phyloP scores from a whole-genome alignment of 2,888 invertebrate genomes.

The Bellardia bayeri region DNA sequence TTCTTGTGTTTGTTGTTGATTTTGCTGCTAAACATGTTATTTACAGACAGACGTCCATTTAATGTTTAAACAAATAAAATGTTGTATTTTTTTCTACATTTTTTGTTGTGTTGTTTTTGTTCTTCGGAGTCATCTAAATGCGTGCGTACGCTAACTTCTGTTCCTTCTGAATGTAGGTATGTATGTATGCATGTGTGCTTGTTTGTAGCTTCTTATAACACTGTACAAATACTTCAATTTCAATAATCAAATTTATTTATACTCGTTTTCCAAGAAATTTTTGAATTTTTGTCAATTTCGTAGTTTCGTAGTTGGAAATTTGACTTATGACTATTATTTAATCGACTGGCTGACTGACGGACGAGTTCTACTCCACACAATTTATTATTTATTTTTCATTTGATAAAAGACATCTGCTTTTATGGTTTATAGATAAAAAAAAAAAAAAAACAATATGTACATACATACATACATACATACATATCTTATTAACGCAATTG shows the following conservation, averaged over 20 bases:
- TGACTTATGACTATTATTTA: constrained; percentile 60
- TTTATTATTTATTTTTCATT: constrained; percentile 60
- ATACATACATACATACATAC: too few relatives aligned
- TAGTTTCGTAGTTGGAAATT: constrained; percentile 56
- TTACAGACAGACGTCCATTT: constrained; percentile 49
- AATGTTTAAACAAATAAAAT: constrained; percentile 53
- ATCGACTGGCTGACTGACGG: constrained; percentile 11
- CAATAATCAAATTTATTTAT: constrained; percentile 57
- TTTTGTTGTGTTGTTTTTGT: constrained; percentile 12
- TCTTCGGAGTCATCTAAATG: background rate
- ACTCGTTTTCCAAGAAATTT: constrained; percentile 57
- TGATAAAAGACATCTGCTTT: constrained; percentile 65
- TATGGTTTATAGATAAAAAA: constrained; percentile 47
- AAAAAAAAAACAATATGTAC: too few relatives aligned
- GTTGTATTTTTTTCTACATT: constrained; percentile 17
- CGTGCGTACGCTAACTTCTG: background rate
- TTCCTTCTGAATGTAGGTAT: background rate
- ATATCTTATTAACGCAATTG: constrained; percentile 10
- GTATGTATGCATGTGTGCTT: background rate
- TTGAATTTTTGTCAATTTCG: constrained; percentile 48
- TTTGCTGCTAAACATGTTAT: constrained; percentile 46
- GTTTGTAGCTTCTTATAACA: background rate
- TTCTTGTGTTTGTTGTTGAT: constrained; percentile 3
- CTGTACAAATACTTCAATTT: constrained; percentile 16
- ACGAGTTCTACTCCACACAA: constrained; percentile 43